These are phyloP conservation scores for Todus mexicanus DNA, from an alignment of 2,797 vertebrate genomes.

Conservation along the genomic window DNA sequence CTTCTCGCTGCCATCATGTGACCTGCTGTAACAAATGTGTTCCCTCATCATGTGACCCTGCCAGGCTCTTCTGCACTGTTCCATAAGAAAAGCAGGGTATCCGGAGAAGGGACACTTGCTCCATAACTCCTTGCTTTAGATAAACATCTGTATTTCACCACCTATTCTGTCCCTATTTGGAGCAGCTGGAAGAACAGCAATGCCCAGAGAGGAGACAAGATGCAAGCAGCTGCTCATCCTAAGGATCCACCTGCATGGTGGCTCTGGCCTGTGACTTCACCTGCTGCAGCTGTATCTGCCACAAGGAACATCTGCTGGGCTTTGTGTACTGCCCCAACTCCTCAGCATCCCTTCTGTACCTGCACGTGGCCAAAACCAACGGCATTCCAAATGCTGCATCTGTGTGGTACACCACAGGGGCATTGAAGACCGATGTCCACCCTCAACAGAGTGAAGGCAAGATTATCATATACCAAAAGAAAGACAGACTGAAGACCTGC, in stretches of 20 bases:
- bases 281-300: neutral
- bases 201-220: neutral
- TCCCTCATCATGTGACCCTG: neutral
- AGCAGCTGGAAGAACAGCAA: neutral
- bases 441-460: neutral
- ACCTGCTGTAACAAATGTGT: neutral
- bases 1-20: neutral
- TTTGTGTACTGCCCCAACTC: neutral
- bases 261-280: neutral
- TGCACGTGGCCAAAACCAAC: neutral
- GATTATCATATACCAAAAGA: neutral
- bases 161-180: neutral
- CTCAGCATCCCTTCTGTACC: neutral
- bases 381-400: neutral
- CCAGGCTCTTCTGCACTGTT: neutral
- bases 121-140: neutral
- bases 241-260: neutral
- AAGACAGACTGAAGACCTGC: neutral
- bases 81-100: neutral
- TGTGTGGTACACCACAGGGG: neutral
- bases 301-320: neutral
- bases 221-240: neutral
- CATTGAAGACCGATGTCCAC: neutral
- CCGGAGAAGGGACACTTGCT: neutral
- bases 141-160: neutral